phyloP scores from a whole-genome alignment of 2,113 vertebrate genomes.

The Sorex araneus region DNA sequence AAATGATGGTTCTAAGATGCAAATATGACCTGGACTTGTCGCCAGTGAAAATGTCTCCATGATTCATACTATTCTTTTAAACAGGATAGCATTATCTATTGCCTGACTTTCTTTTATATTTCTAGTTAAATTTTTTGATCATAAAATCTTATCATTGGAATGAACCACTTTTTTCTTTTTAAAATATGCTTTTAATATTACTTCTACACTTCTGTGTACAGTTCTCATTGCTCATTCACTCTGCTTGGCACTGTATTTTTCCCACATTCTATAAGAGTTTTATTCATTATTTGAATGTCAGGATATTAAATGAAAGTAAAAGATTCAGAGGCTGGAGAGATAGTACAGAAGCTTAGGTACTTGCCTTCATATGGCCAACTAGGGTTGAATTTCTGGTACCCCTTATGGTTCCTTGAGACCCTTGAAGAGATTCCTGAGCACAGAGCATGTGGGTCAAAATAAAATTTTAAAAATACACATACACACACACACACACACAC shows the following conservation, averaged over 20 bases:
- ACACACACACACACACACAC: too few relatives aligned
- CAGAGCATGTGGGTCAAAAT: background rate
- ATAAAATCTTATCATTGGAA: background rate
- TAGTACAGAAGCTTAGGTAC: background rate
- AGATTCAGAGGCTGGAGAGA: background rate
- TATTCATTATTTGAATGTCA: background rate
- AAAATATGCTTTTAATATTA: background rate
- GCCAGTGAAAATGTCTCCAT: background rate
- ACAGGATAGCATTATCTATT: background rate
- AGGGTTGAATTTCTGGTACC: too few relatives aligned
- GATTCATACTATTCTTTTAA: conserved; percentile 13
- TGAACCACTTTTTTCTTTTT: background rate
- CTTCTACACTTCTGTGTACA: background rate
- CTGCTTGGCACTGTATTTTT: background rate
- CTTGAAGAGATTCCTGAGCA: too few relatives aligned
- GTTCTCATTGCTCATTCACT: background rate
- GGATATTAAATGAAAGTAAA: conserved; percentile 19
- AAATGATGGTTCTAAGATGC: conserved; percentile 52
- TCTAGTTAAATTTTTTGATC: background rate
- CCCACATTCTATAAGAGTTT: background rate
- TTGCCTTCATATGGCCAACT: too few relatives aligned
- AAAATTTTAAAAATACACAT: too few relatives aligned
- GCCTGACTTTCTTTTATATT: background rate
- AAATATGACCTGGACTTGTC: background rate
- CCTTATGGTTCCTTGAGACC: too few relatives aligned